Conservation (phyloP, 2,888 invertebrate species). For the Ectropis crepuscularia region DNA sequence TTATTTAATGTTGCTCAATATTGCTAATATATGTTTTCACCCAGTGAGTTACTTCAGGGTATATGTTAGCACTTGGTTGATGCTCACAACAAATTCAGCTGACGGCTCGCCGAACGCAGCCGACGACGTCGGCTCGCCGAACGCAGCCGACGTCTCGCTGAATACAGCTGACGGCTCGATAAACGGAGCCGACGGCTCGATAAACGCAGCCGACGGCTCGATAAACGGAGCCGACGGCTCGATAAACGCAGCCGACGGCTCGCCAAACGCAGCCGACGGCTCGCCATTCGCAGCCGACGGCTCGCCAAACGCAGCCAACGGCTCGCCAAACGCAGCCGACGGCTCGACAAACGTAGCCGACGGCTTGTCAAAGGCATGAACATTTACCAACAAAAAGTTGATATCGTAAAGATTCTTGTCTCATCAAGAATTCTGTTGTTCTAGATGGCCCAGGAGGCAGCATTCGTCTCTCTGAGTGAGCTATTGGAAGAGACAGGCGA, state of each 20-base stretch:
- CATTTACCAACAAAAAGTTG: not conserved
- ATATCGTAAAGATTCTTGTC: not conserved
- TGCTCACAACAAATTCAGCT: not conserved
- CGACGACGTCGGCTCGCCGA: too few relatives aligned
- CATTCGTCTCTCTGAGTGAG: constrained; percentile 1
- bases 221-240: not conserved
- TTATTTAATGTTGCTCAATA: too few relatives aligned
- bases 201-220: not conserved
- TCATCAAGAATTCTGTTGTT: not conserved
- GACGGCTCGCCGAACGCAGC: not conserved
- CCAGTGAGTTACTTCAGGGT: too few relatives aligned
- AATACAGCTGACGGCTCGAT: not conserved
- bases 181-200: not conserved
- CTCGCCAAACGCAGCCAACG: not conserved
- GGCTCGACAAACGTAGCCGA: not conserved
- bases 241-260: not conserved
- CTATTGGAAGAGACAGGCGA: not conserved
- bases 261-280: not conserved
- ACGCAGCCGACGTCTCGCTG: not conserved
- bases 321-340: not conserved
- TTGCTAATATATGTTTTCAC: too few relatives aligned
- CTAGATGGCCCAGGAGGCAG: constrained; percentile 1
- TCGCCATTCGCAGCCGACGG: not conserved
- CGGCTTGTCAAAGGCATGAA: not conserved
- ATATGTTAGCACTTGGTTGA: too few relatives aligned